These are phyloP conservation scores for Morpho deidamia DNA, from an alignment of 2,888 invertebrate species.

Conservation along the genomic window DNA sequence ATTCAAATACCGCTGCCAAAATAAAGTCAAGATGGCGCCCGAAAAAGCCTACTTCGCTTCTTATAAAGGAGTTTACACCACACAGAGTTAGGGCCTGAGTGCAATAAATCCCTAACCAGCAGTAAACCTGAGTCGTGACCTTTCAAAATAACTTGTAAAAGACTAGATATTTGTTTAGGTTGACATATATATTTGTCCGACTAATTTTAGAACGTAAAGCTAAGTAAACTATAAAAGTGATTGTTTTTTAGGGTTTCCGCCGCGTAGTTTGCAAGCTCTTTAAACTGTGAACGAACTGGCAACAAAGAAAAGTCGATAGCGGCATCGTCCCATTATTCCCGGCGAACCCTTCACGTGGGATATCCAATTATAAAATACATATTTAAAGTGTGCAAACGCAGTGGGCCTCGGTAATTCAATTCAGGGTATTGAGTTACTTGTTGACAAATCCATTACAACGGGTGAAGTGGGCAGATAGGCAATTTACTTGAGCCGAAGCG, in stretches of 20 bases:
- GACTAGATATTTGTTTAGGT: too few relatives aligned
- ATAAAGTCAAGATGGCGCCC: too few relatives aligned
- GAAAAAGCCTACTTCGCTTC: too few relatives aligned
- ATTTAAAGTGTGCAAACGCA: constrained; percentile 57
- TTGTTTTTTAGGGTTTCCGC: not conserved
- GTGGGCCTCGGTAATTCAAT: constrained; percentile 59
- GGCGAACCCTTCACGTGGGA: constrained; percentile 25
- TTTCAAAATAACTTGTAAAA: too few relatives aligned
- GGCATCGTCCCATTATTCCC: constrained; percentile 18
- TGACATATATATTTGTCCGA: too few relatives aligned
- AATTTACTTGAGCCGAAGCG: constrained; percentile 27
- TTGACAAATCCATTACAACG: constrained; percentile 68
- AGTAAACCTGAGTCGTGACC: too few relatives aligned
- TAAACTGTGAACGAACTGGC: constrained; percentile 8
- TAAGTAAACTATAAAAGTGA: too few relatives aligned
- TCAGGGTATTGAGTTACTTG: constrained; percentile 63
- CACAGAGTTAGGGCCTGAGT: too few relatives aligned
- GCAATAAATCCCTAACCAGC: too few relatives aligned
- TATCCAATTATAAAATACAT: constrained; percentile 57
- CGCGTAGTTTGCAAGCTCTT: not conserved
- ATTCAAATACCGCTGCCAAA: too few relatives aligned
- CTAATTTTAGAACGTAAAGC: too few relatives aligned
- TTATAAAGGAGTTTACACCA: too few relatives aligned
- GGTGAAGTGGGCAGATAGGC: constrained; percentile 35
- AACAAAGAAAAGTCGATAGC: constrained; percentile 16